phyloP scores from a whole-genome alignment of 2,797 vertebrate genomes.

The Chloroceryle inda region DNA sequence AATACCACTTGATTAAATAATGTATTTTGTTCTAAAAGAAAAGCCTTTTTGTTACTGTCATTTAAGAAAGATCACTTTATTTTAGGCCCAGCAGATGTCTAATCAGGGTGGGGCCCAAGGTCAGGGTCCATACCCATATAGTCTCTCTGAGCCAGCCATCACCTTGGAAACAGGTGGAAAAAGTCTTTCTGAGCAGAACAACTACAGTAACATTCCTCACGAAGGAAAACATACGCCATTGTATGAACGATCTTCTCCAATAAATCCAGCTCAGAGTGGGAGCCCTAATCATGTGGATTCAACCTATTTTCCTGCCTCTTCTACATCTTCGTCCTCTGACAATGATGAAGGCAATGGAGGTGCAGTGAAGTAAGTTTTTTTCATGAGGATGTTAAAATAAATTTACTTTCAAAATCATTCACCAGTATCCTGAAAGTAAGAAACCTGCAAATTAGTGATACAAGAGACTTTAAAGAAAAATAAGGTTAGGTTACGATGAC shows the following conservation, averaged over 20 bases:
- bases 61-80: constrained; percentile 26
- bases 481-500: not conserved
- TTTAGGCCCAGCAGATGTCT: constrained; percentile 84
- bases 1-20: not conserved
- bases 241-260: constrained; percentile 92
- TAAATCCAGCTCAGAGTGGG: constrained; percentile 85
- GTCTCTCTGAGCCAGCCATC: constrained; percentile 82
- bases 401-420: not conserved
- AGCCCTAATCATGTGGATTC: constrained; percentile 89
- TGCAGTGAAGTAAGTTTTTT: constrained; percentile 90
- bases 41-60: not conserved
- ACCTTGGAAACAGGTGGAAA: constrained; percentile 83
- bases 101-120: constrained; percentile 79
- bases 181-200: constrained; percentile 88
- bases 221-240: constrained; percentile 95
- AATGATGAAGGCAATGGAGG: constrained; percentile 89
- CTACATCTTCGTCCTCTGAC: constrained; percentile 91
- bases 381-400: not conserved
- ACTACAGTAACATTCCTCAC: constrained; percentile 92
- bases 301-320: constrained; percentile 88
- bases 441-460: not conserved
- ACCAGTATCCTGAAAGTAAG: not conserved
- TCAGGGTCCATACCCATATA: constrained; percentile 83
- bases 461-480: not conserved
- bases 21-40: not conserved